Evolutionary conservation across 2,888 invertebrate genomes (phyloP).

Genomic region (Darwinula stevensoni): DNA sequence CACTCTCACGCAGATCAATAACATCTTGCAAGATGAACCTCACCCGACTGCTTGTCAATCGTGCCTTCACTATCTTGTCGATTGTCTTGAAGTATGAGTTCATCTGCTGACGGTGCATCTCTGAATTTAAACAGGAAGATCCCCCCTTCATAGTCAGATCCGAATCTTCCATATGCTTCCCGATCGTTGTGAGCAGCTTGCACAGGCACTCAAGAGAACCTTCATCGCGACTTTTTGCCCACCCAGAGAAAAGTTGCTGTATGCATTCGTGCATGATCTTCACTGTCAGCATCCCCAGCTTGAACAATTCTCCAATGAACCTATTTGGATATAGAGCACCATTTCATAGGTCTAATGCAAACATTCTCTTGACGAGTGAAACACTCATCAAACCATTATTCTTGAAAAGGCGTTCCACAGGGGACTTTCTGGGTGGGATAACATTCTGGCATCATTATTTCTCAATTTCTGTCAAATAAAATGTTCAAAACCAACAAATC

Average conservation of each 20-base stretch:
- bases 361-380: too few relatives aligned
- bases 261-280: slow-evolving; percentile 69
- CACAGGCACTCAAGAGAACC: slow-evolving; percentile 79
- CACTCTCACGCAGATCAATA: slow-evolving; percentile 47
- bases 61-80: slow-evolving; percentile 29
- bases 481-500: too few relatives aligned
- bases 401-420: too few relatives aligned
- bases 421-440: too few relatives aligned
- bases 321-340: too few relatives aligned
- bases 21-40: slow-evolving; percentile 60
- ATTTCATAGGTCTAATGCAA: too few relatives aligned
- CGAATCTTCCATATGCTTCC: slow-evolving; percentile 43
- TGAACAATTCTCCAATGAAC: slow-evolving; percentile 62
- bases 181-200: slow-evolving; percentile 64
- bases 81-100: slow-evolving; percentile 16
- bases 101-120: too few relatives aligned
- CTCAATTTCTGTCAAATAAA: too few relatives aligned
- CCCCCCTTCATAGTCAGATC: too few relatives aligned
- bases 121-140: too few relatives aligned
- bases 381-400: too few relatives aligned
- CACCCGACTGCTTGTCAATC: slow-evolving; percentile 23
- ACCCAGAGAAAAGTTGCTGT: slow-evolving; percentile 34
- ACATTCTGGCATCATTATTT: too few relatives aligned
- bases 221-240: slow-evolving; percentile 27
- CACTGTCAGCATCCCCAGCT: slow-evolving; percentile 55